Conservation (phyloP, 92 coral and sea anemone genomes). For the Isaurus tuberculatus region DNA sequence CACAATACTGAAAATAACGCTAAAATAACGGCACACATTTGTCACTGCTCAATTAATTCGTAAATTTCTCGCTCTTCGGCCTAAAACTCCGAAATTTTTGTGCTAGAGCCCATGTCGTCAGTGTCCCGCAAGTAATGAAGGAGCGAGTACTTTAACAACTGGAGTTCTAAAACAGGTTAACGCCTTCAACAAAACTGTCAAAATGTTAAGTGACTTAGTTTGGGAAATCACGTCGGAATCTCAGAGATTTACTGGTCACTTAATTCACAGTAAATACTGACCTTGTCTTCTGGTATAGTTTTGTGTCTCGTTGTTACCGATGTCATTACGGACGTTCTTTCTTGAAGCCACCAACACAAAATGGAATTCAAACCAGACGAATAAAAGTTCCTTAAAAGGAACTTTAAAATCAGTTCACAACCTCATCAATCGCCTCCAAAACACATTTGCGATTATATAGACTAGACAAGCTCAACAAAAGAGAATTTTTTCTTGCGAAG, state of each 20-base stretch:
- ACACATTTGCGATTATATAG: constrained; percentile 1
- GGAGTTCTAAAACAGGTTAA: not conserved
- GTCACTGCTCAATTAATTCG: not conserved
- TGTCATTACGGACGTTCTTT: constrained; percentile 31
- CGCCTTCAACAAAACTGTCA: not conserved
- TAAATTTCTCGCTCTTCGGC: not conserved
- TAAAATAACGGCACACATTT: constrained; percentile 1
- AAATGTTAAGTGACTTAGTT: not conserved
- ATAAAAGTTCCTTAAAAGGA: constrained; percentile 44
- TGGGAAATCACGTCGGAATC: not conserved
- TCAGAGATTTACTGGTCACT: not conserved
- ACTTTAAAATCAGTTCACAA: constrained; percentile 33
- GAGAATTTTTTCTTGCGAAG: constrained; percentile 23
- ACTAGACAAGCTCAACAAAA: constrained; percentile 13
- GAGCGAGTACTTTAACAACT: constrained; percentile 30
- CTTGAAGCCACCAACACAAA: constrained; percentile 20
- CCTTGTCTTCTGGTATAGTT: constrained; percentile 91
- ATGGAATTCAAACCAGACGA: constrained; percentile 25
- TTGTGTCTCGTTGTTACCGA: constrained; percentile 70
- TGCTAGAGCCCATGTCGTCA: not conserved
- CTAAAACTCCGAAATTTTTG: not conserved
- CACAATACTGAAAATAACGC: not conserved
- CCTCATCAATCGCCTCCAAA: constrained; percentile 14
- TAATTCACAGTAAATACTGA: constrained; percentile 43
- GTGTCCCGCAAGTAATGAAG: constrained; percentile 19